Evolutionary conservation across 2,113 vertebrate genomes (phyloP).

Genomic region (Seriola aureovittata): DNA sequence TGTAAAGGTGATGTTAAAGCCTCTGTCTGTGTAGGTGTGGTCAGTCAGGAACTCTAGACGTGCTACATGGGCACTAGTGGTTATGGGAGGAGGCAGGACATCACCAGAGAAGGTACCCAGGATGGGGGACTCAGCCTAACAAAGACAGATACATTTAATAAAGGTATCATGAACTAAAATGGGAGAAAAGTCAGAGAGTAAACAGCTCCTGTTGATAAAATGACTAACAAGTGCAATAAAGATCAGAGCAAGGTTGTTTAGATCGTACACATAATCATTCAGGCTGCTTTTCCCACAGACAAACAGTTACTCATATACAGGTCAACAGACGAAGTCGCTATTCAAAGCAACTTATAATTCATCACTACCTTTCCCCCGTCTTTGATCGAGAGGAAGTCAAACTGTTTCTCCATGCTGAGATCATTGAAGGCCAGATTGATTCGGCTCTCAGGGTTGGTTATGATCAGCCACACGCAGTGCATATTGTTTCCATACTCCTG

Average conservation of each 20-base stretch:
- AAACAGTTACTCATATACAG: background rate
- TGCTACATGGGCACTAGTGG: slow-evolving; percentile 94
- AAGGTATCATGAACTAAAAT: background rate
- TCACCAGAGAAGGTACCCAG: slow-evolving; percentile 96
- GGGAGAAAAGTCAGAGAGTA: background rate
- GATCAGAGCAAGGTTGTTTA: slow-evolving; percentile 11
- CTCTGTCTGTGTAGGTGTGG: slow-evolving; percentile 97
- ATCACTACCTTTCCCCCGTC: slow-evolving; percentile 89
- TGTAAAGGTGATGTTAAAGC: slow-evolving; percentile 99
- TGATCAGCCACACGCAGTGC: slow-evolving; percentile 98
- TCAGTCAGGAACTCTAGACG: slow-evolving; percentile 98
- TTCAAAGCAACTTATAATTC: slow-evolving; percentile 22
- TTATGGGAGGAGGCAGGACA: slow-evolving; percentile 93
- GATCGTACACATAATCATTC: slow-evolving; percentile 15
- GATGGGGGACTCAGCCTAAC: slow-evolving; percentile 91
- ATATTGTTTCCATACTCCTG: slow-evolving; percentile 98
- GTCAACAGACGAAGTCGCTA: slow-evolving; percentile 12
- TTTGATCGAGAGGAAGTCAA: slow-evolving; percentile 97
- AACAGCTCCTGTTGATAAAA: background rate
- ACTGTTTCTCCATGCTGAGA: slow-evolving; percentile 99
- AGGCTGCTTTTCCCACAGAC: slow-evolving; percentile 8
- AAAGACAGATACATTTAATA: slow-evolving; percentile 20
- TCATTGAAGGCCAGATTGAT: slow-evolving; percentile 99
- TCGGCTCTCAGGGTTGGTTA: slow-evolving; percentile 94
- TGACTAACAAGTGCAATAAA: background rate